Base-by-base conservation (phyloP, 2,888 invertebrate species). In the Prenolepis imparis region DNA sequence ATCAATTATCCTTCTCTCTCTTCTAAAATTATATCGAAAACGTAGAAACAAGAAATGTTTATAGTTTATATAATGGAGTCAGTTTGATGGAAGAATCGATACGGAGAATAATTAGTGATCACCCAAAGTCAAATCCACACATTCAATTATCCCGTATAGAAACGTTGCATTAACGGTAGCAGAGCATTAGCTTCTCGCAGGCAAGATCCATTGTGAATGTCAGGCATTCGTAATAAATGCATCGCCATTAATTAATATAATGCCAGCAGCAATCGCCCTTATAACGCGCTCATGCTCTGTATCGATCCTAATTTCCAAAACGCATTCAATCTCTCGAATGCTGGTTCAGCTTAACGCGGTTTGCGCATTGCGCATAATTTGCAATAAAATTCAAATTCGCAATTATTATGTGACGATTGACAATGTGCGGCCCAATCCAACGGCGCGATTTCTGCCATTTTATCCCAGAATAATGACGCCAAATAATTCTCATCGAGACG, bases 211-310 rank as follows among this genome's bases (percentile, higher is more conserved):
- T 64, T 61, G 80, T 80, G 57, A 83, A 80, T 32, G 70, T 83
- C 80, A 83, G 44, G 80, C 80, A 70, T 80, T 74, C 52, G 68
- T 55, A 75, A 75, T 74, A 75, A 87, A 84, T 75, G 74, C 59
- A 28, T 52, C 39, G 63, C 77, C 68, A 67, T 44, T 74, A 78
- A 87, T 85, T 75, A 82, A 87, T 59, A 67, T 55, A 74, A 74
- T 68, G 81, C 83, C 64, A 70, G 44, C 39, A 44, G 80, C 80
- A 68, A 55, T 70, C 80, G 59, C 73, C 55, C 63, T 85, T 80
- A 80, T 70, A 72, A 15, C 24, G 24, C 12, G 48, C 36, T 48
- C 44, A n/a, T n/a, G 8, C 44, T 72, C 21, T 36, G 18, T 55
- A 70, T 80, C 72, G 70, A 80, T 72, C 36, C 78, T 72, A 80